Evolutionary conservation across 2,113 vertebrate species (phyloP).

Genomic region (Holacanthus passer): DNA sequence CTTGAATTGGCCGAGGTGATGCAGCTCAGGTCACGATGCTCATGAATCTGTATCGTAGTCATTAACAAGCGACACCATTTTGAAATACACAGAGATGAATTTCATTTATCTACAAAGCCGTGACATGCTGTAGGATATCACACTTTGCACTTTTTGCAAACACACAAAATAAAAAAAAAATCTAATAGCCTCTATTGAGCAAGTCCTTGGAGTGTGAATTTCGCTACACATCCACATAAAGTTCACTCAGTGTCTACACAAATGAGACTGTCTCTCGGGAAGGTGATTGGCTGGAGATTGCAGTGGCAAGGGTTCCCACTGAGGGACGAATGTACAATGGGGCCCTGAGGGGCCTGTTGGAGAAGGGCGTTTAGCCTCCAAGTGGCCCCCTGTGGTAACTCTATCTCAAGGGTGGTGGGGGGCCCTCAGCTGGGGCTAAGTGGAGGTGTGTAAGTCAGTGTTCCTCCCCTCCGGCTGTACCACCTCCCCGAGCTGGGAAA

Average conservation of each 20-base stretch:
- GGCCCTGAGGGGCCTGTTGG: conserved; percentile 77
- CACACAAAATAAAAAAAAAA: conserved; percentile 43
- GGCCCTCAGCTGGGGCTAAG: conserved; percentile 83
- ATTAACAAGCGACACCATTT: conserved; percentile 20
- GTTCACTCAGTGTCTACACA: conserved; percentile 72
- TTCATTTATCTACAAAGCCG: conserved; percentile 18
- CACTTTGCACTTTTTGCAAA: conserved; percentile 36
- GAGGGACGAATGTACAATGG: conserved; percentile 82
- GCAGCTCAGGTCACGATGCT: conserved; percentile 12
- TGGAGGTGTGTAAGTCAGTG: conserved; percentile 83
- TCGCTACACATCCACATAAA: conserved; percentile 61
- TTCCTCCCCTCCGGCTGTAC: conserved; percentile 81
- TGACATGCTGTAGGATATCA: conserved; percentile 16
- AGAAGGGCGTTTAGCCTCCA: conserved; percentile 82
- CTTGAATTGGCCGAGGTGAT: conserved; percentile 34
- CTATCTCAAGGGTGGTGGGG: conserved; percentile 84
- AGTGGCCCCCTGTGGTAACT: conserved; percentile 81
- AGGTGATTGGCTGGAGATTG: conserved; percentile 79
- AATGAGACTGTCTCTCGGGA: conserved; percentile 78
- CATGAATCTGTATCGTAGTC: not conserved
- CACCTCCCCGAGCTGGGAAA: conserved; percentile 80
- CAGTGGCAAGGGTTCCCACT: conserved; percentile 80
- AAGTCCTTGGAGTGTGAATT: conserved; percentile 67
- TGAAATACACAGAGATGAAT: not conserved
- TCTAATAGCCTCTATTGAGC: conserved; percentile 33